Conservation (phyloP, 2,888 invertebrate genomes). For the Trisateles emortualis region DNA sequence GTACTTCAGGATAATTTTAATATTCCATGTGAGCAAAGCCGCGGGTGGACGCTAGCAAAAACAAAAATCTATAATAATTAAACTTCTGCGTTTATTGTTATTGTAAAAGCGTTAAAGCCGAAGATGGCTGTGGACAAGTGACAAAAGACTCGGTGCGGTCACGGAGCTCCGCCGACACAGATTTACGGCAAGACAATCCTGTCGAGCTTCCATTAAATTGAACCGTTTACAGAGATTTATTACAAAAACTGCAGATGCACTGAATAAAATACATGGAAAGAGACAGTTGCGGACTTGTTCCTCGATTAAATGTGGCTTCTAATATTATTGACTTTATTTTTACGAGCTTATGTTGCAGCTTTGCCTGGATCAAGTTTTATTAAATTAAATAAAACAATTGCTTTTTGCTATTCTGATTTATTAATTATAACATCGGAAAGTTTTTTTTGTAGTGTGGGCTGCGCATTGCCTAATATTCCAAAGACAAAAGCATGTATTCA, state of each 20-base stretch:
- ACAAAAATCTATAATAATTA: neutral
- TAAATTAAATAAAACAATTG: too few relatives aligned
- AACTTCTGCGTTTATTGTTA: constrained; percentile 20
- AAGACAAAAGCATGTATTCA: too few relatives aligned
- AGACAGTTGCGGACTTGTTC: constrained; percentile 18
- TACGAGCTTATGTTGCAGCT: too few relatives aligned
- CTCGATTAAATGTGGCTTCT: constrained; percentile 37
- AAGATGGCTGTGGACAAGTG: constrained; percentile 59
- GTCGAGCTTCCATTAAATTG: constrained; percentile 52
- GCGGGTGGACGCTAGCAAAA: too few relatives aligned
- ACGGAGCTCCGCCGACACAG: constrained; percentile 48
- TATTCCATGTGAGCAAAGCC: too few relatives aligned
- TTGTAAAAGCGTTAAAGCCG: constrained; percentile 18
- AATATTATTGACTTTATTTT: too few relatives aligned
- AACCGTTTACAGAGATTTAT: constrained; percentile 51
- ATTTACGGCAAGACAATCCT: constrained; percentile 57
- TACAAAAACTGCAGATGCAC: constrained; percentile 41
- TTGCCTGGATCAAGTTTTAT: too few relatives aligned
- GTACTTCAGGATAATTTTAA: too few relatives aligned
- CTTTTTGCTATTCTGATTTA: too few relatives aligned
- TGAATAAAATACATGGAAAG: constrained; percentile 24
- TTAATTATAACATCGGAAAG: too few relatives aligned
- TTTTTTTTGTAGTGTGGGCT: too few relatives aligned
- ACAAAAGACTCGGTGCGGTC: constrained; percentile 60
- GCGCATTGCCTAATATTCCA: too few relatives aligned